These are phyloP conservation scores for Temnothorax curvispinosus DNA, from an alignment of 1,140 invertebrate species.

Conservation along the genomic window DNA sequence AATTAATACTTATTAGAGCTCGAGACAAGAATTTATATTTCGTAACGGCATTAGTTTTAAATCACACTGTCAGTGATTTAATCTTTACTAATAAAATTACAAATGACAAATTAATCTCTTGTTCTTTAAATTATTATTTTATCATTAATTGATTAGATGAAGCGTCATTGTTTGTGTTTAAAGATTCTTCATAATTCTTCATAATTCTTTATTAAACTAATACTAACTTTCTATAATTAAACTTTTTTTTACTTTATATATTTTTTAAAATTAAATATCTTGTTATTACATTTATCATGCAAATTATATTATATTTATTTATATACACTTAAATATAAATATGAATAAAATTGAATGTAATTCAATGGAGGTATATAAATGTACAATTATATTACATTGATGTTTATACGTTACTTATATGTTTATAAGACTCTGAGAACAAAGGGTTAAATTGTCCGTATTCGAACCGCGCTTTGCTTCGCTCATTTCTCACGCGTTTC, in stretches of 20 bases:
- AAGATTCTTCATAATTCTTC: too few relatives aligned
- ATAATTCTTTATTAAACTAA: background rate
- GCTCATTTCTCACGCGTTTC: background rate
- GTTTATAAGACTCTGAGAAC: background rate
- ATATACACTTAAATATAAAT: background rate
- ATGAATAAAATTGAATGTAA: background rate
- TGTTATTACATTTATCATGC: background rate
- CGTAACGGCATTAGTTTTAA: background rate
- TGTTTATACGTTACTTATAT: background rate
- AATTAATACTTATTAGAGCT: background rate
- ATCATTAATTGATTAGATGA: background rate
- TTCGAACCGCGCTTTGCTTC: background rate
- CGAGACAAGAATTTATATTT: constrained; percentile 20
- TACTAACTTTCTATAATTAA: background rate
- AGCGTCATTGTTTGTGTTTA: background rate
- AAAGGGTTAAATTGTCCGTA: background rate
- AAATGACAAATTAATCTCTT: constrained; percentile 7
- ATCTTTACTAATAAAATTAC: background rate
- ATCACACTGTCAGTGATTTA: background rate
- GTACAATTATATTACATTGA: background rate
- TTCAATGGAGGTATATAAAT: background rate
- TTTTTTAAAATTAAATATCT: background rate
- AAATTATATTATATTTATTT: background rate
- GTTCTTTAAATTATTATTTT: constrained; percentile 1
- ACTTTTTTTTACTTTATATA: background rate